Base-by-base conservation (phyloP, 2,888 invertebrate species). In the Ectemnius cavifrons region DNA sequence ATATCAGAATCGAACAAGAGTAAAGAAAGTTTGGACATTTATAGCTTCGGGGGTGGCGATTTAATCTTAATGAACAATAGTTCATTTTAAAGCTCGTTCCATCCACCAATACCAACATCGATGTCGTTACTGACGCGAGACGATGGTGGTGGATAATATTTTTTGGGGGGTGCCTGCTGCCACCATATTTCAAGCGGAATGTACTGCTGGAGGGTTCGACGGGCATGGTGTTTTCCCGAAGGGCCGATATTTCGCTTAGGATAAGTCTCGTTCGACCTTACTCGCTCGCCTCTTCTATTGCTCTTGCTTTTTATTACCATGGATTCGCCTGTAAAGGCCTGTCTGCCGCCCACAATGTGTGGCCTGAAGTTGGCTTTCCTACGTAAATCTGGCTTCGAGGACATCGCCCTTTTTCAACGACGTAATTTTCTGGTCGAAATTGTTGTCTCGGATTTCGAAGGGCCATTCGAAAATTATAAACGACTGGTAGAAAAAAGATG, bases 141-240 rank as follows among this genome's bases (percentile, higher is more conserved):
- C 52, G 52, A 52, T 16, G 52, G 16, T 52, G n/a, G 14, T 6
- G 14, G 13, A 1, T 52, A 52, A 14, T 52, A 52, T 52, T 52
- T 52, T 52, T 52, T 52, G n/a, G n/a, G 5, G 8, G 52, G 16
- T 14, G 37, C 37, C 37, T 37, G 37, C 37, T 37, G 37, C 49
- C 16, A 56, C n/a, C 67, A 63, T 70, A 59, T 66, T 73, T 73
- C 67, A 46, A 46, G 52, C 70, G 62, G 60, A 71, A 77, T 75
- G 68, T 75, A 71, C 45, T 71, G 45, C 60, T 47, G 14, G 37
- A 47, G 37, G 11, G 57, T 37, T 11, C 37, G 37, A 37, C 37
- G 20, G 61, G 49, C n/a, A 23, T 3, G 18, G 60, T 49, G 16
- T 8, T 23, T 23, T 60, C 68, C 64, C 64, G 14, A n/a, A 46